Conservation (phyloP, 2,797 vertebrate genomes). For the Acrossocheilus fasciatus region DNA sequence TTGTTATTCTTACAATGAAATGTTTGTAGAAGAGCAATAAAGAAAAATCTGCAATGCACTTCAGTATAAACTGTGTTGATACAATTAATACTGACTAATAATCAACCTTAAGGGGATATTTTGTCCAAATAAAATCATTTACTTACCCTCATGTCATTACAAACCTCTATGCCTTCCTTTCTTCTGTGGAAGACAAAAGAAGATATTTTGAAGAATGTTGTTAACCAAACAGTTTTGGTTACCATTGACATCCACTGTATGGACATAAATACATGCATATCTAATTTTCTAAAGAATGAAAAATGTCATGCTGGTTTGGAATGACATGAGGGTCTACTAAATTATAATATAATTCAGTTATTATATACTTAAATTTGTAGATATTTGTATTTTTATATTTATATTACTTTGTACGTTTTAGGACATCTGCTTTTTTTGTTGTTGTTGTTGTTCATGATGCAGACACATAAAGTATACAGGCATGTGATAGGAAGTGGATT, state of each 20-base stretch:
- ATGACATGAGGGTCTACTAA: background rate
- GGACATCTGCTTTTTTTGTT: background rate
- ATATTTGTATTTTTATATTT: background rate
- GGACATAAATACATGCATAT: background rate
- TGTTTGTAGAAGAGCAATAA: slow-evolving; percentile 20
- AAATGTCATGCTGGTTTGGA: background rate
- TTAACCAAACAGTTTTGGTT: background rate
- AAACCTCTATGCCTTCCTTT: background rate
- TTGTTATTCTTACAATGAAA: background rate
- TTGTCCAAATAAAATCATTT: background rate
- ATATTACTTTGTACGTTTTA: background rate
- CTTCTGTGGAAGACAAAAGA: background rate
- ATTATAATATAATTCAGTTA: background rate
- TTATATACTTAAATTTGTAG: background rate
- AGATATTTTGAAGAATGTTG: background rate
- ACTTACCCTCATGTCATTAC: background rate
- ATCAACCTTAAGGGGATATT: background rate
- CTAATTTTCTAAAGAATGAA: background rate
- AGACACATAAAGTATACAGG: background rate
- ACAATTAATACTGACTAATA: background rate
- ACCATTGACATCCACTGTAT: background rate
- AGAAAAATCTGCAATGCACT: background rate
- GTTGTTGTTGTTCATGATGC: too few relatives aligned
- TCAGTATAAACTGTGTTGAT: background rate
- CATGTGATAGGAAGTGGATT: background rate